Base-by-base conservation (phyloP, 2,113 vertebrate species). In the Chrysemys picta region DNA sequence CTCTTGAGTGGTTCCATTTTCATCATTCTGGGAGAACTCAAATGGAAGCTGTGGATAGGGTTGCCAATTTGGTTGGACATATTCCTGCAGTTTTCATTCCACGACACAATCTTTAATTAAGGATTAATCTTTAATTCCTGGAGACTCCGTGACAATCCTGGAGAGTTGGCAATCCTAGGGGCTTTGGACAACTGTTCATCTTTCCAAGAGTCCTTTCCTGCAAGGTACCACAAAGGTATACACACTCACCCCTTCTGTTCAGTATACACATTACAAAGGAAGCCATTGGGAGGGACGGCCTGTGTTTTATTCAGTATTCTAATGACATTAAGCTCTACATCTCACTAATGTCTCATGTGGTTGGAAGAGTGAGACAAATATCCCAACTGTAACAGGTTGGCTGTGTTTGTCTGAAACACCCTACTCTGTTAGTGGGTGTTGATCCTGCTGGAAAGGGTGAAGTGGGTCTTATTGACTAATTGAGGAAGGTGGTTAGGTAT, bases 1-100 rank as follows among this genome's bases (percentile, higher is more conserved):
- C 24, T 89, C 85, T 29, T 84, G 87, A 94, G 69, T 47, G 78
- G 35, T 78, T 95, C 91, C 85, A 49, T 82, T 78, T 93, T 90
- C 87, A 92, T 82, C 87, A 42, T 84, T 12, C 84, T 57, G 80
- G 16, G 80, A 89, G 91, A 90, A 25, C 62, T 82, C 78, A 87
- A 57, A 90, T 89, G 85, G 94, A 96, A 93, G 89, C 59, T 62
- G 13, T 1, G 1, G 79, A 72, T 59, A 59, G 57, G 25, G 25
- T 29, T 59, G 57, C 25, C 57, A 59, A 29, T 59, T 59, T 59
- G 27, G 25, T 29, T 59, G 57, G 57, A 13, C 25, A 59, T 12
- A 59, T 59, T 59, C 25, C 17, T 53, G 52, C 52, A 53, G 52
- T 21, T 53, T 53, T 53, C 17, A 19, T 53, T 17, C 17, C 52